Conservation (phyloP, 2,113 vertebrate species). For the Sciurus niger region DNA sequence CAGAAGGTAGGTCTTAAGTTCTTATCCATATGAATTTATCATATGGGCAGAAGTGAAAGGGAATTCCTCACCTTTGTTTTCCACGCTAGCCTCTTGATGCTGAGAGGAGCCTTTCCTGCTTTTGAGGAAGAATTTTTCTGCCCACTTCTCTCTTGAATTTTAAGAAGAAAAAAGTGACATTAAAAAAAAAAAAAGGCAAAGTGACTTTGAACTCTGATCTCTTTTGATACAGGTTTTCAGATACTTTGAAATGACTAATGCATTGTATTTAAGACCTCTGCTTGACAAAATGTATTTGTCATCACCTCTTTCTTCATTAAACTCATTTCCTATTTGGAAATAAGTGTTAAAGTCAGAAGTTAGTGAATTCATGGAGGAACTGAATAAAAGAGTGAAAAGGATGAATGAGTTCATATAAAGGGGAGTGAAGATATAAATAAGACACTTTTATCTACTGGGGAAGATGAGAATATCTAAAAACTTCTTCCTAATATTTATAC, state of each 20-base stretch:
- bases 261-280: neutral
- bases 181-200: neutral
- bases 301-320: neutral
- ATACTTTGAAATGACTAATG: constrained; percentile 37
- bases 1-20: neutral
- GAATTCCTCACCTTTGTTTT: constrained; percentile 4
- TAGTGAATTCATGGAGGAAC: neutral
- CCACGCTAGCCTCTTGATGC: neutral
- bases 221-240: neutral
- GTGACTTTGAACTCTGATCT: neutral
- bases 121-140: neutral
- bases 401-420: constrained; percentile 23
- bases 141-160: neutral
- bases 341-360: constrained; percentile 5
- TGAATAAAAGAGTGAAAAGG: neutral
- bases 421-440: neutral
- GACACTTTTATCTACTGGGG: neutral
- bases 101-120: neutral
- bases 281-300: constrained; percentile 33
- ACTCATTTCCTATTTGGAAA: constrained; percentile 6
- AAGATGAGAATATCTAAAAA: neutral
- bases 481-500: neutral
- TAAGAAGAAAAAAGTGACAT: neutral
- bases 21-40: neutral
- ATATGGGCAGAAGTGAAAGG: neutral